These are phyloP conservation scores for Heliconius sara DNA, from an alignment of 2,888 invertebrate species.

Conservation along the genomic window DNA sequence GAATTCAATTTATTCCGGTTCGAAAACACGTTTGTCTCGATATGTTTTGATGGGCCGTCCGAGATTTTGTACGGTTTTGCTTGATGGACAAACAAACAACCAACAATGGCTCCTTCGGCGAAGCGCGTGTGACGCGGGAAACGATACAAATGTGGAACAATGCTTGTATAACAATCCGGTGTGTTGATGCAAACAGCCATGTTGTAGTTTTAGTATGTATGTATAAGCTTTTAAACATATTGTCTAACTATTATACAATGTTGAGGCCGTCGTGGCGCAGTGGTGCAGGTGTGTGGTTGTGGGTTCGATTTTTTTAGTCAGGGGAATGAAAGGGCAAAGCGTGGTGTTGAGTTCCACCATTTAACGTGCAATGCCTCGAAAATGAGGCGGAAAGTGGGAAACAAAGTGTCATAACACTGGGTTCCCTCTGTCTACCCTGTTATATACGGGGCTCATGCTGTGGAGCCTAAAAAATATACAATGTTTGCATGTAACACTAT, in stretches of 20 bases:
- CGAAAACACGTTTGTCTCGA: conserved; percentile 53
- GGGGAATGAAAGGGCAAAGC: too few species aligned
- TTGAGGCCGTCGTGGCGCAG: conserved; percentile 1
- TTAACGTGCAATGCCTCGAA: too few species aligned
- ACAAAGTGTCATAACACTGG: too few species aligned
- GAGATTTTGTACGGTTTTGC: conserved; percentile 74
- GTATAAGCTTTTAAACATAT: conserved; percentile 65
- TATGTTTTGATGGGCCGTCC: conserved; percentile 73
- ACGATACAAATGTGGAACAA: conserved; percentile 79
- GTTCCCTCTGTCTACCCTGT: too few species aligned
- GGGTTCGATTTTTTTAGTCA: too few species aligned
- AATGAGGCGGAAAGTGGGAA: too few species aligned
- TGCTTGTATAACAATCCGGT: conserved; percentile 80
- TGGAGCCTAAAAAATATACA: conserved; percentile 42
- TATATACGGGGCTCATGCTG: too few species aligned
- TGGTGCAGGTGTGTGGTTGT: too few species aligned
- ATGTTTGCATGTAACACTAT: conserved; percentile 44
- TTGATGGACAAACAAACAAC: conserved; percentile 73
- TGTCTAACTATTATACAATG: conserved; percentile 54
- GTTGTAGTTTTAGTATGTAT: conserved; percentile 65
- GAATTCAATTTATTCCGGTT: conserved; percentile 46
- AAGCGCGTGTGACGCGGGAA: conserved; percentile 72
- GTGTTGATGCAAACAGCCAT: conserved; percentile 74
- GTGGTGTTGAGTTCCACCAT: too few species aligned
- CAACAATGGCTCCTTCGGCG: conserved; percentile 80